Evolutionary conservation across 2,888 invertebrate species (phyloP), one percentile per base, ranked within the genome.

Genomic region (Mantis religiosa): DNA sequence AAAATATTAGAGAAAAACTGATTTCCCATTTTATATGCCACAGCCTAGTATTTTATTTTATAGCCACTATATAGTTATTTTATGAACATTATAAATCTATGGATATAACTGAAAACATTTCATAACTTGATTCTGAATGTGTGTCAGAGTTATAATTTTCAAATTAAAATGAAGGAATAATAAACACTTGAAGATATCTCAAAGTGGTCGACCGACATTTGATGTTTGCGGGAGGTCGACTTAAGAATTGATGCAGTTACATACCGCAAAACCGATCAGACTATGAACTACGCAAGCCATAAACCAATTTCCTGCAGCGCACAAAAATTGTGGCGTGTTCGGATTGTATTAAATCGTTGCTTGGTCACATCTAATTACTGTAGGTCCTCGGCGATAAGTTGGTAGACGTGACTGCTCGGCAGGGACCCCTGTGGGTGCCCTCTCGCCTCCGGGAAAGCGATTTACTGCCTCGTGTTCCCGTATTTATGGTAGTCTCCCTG

Each of bases 401-500:
- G 47, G 7, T 28, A 86, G 86, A 86, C 86, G 81, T 86, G 86
- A 54, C 54, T 85, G 7, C 54, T 71, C 54, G 54, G 54, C n/a
- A 12, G 85, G 20, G 85, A 86, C 86, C 86, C 54, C 54, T 71
- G 54, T 71, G 54, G 54, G 54, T 71, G 54, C 54, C 54, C 54
- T 71, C 54, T 71, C 25, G 86, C 20, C 86, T 86, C 81, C 86
- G 28, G 86, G 27, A 47, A 30, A 30, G 86, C 86, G 86, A 86
- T 86, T 86, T 86, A 86, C 81, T 28, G 81, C 20, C 28, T 81
- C 86, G 30, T 81, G 81, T 54, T 81, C 28, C 20, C 9, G 86
- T 86, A 86, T 86, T 86, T 86, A 86, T 81, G 81, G 81, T 54
- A 86, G 14, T 30, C 54, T 71, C 86, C 28, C 86, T 86, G 86